A percentile compares a stretch with the other conserved stretches of the same genome.
These are phyloP conservation scores for Pangasius larnaudii DNA, from an alignment of 2,797 vertebrate species.

Conservation along the genomic window DNA sequence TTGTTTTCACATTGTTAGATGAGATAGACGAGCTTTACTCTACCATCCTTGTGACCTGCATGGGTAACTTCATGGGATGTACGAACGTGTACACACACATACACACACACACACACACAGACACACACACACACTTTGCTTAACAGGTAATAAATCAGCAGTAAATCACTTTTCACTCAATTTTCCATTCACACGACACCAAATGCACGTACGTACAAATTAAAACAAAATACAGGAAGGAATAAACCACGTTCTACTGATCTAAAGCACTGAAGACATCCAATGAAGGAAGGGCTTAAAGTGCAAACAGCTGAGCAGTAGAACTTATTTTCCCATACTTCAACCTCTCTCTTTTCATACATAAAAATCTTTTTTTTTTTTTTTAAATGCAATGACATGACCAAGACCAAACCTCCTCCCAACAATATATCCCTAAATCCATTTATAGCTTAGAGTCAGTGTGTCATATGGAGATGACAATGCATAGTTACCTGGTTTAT, in stretches of 20 bases:
- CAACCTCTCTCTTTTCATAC: constrained; percentile 22
- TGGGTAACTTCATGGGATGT: constrained; percentile 78
- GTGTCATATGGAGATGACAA: constrained; percentile 85
- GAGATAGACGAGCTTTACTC: constrained; percentile 86
- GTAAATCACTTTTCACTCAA: constrained; percentile 41
- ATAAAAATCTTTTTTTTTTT: constrained; percentile 38
- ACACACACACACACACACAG: constrained; percentile 32
- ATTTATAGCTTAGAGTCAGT: constrained; percentile 77
- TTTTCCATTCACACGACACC: constrained; percentile 30
- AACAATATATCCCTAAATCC: constrained; percentile 51
- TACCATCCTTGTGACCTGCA: constrained; percentile 82
- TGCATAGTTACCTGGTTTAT: constrained; percentile 92
- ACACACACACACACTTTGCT: constrained; percentile 42
- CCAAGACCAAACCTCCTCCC: constrained; percentile 39
- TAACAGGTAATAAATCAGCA: constrained; percentile 58
- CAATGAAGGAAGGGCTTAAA: constrained; percentile 72
- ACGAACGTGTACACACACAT: constrained; percentile 40
- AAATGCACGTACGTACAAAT: neutral
- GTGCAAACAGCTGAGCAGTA: constrained; percentile 77
- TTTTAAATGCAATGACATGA: constrained; percentile 60
- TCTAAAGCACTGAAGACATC: constrained; percentile 85
- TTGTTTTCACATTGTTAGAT: constrained; percentile 80
- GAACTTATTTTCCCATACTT: constrained; percentile 56
- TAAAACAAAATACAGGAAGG: constrained; percentile 42
- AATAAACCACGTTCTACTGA: constrained; percentile 82